Conservation (phyloP, 2,888 invertebrate species). For the Isoperla grammatica region DNA sequence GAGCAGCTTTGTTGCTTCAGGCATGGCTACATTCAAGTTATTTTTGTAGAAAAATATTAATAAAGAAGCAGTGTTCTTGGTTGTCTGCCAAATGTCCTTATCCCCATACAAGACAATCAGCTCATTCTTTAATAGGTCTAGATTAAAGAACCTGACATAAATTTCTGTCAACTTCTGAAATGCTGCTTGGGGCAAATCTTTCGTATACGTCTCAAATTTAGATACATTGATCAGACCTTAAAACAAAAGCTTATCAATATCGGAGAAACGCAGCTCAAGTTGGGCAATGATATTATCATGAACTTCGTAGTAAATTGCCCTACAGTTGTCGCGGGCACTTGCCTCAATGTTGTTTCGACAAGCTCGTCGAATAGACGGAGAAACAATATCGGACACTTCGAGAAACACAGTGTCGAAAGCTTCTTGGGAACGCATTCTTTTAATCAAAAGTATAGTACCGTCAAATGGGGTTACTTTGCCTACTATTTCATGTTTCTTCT, state of each 20-base stretch:
- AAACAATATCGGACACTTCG: not conserved
- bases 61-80: no score
- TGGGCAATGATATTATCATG: not conserved
- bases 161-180: not conserved
- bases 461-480: no score
- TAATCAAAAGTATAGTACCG: not conserved
- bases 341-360: not conserved
- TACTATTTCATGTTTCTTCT: no score
- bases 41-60: no score
- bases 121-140: not conserved
- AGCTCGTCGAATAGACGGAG: not conserved
- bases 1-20: no score
- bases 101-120: no score
- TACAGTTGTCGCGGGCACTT: not conserved
- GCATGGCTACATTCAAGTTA: no score
- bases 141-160: not conserved
- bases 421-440: not conserved
- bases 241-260: not conserved
- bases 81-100: not conserved
- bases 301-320: not conserved
- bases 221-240: not conserved
- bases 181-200: not conserved
- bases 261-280: not conserved
- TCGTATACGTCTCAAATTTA: not conserved
- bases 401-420: not conserved